A percentile compares a stretch with the other conserved stretches of the same genome.
These are phyloP conservation scores for Fistularia tabacaria DNA, from an alignment of 2,797 vertebrate species.

Conservation along the genomic window DNA sequence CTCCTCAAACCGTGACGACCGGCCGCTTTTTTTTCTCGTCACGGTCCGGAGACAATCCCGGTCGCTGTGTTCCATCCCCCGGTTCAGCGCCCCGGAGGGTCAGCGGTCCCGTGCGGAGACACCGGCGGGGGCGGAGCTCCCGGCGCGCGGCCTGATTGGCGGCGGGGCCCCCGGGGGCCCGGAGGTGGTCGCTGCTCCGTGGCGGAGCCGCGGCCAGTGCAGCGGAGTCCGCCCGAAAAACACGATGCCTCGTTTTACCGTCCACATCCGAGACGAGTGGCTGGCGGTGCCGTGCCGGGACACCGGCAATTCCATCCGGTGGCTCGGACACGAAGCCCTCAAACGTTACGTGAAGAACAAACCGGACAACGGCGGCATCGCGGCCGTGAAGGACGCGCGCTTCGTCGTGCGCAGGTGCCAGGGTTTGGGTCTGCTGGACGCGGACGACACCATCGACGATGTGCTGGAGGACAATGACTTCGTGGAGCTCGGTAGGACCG, in stretches of 20 bases:
- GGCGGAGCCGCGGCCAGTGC: conserved; percentile 28
- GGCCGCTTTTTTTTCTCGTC: background rate
- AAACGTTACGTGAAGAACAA: conserved; percentile 93
- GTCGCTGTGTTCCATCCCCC: conserved; percentile 20
- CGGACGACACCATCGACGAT: conserved; percentile 84
- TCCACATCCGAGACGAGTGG: conserved; percentile 94
- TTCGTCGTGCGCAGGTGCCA: conserved; percentile 89
- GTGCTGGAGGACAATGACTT: conserved; percentile 96
- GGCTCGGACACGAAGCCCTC: conserved; percentile 90
- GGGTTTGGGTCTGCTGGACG: conserved; percentile 87
- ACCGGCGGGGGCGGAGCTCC: conserved; percentile 51
- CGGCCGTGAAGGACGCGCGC: conserved; percentile 73
- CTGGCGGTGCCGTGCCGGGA: conserved; percentile 86
- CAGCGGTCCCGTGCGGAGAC: conserved; percentile 33
- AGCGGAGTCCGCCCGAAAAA: conserved; percentile 13
- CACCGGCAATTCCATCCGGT: conserved; percentile 69
- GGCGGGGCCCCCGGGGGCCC: background rate
- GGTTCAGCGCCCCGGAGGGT: conserved; percentile 28
- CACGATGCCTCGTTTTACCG: conserved; percentile 88
- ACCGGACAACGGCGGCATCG: conserved; percentile 89
- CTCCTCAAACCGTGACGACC: too few relatives aligned
- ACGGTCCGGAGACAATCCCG: conserved; percentile 9
- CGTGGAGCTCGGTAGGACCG: conserved; percentile 87
- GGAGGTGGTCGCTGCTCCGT: conserved; percentile 8
- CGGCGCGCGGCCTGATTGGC: conserved; percentile 65